Evolutionary conservation across 2,888 invertebrate genomes (phyloP), one percentile per base, ranked within the genome.

Genomic region (Drosophila melanocephala): DNA sequence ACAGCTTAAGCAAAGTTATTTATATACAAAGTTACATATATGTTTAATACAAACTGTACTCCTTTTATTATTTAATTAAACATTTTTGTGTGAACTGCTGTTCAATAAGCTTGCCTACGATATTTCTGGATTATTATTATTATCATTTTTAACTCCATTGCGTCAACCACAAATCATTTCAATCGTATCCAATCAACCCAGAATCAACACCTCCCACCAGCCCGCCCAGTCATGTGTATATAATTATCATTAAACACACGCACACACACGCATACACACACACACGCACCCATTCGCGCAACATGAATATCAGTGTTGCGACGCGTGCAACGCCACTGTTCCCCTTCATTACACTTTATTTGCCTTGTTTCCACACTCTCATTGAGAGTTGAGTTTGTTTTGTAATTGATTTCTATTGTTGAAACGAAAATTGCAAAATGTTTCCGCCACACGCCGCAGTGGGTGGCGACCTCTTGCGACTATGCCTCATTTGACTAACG

Each of bases 401-500:
- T 89, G 89, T 84, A 85, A 89, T 85, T 85, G 85, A 87, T 89
- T 89, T 85, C 87, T 72, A 89, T 89, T 85, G 85, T 85, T 89
- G 62, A 77, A 89, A 77, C 81, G 87, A 85, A 85, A 85, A 89
- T 85, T 85, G 84, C 77, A 79, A 89, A 85, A 84, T 87, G 84
- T 84, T 81, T 81, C 72, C 77, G 57, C 75, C 75, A 47, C 72
- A 55, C 64, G 50, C 53, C 47, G 58, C 28, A 19, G 16, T 16
- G 51, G 61, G 26, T n/a, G 60, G 19, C 12, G 5, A 37, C 37
- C 53, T 55, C 9, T 51, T 33, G 50, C 53, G 14, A 6, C 30
- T 16, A 22, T 26, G 63, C 37, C 73, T 75, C 75, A 84, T 87
- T 87, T 84, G 87, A 75, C 79, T 87, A 77, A 67, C 84, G 79